Conservation (phyloP, 2,797 vertebrate genomes). For the Bufotes viridis region DNA sequence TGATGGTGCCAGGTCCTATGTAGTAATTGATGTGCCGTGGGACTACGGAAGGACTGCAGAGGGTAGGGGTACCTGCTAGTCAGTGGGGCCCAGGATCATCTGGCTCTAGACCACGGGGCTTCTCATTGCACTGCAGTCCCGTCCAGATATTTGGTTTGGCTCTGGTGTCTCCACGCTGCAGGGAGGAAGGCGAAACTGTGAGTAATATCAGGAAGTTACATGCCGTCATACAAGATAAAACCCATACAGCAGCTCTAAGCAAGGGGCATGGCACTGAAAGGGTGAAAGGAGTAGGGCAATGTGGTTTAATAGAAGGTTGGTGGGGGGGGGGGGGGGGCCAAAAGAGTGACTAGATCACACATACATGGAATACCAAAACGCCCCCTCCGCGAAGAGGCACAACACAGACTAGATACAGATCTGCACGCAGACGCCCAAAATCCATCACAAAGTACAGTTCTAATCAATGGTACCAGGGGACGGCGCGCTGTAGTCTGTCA, state of each 20-base stretch:
- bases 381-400: not conserved
- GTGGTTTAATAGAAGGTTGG: slow-evolving; percentile 5
- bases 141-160: not conserved
- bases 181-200: not conserved
- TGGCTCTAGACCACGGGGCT: not conserved
- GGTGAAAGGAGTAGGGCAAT: not conserved
- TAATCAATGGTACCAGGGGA: not conserved
- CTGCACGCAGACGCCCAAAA: not conserved
- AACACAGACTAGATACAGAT: not conserved
- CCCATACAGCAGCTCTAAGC: not conserved
- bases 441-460: not conserved
- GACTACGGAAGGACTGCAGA: not conserved
- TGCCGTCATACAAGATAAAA: not conserved
- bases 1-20: not conserved
- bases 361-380: slow-evolving; percentile 25
- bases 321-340: not conserved
- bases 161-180: slow-evolving; percentile 9
- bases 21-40: not conserved
- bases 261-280: not conserved
- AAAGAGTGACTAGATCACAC: slow-evolving; percentile 22
- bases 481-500: not conserved
- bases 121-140: not conserved
- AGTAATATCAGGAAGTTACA: not conserved
- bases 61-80: not conserved
- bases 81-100: not conserved